These are phyloP conservation scores for Physocephala rufipes DNA, from an alignment of 2,888 invertebrate genomes.

Conservation along the genomic window DNA sequence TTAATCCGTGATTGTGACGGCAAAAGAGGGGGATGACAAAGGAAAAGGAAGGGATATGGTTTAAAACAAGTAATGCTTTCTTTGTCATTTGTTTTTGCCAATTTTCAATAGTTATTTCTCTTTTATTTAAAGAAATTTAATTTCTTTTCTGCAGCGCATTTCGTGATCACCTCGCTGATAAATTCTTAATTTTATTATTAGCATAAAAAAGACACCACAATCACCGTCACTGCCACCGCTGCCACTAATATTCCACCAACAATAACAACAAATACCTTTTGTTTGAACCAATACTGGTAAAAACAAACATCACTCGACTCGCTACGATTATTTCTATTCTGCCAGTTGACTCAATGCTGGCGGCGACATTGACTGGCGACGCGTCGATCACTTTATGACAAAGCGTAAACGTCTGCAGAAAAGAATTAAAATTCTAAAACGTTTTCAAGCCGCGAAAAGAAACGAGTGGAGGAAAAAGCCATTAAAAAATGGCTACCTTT, in stretches of 20 bases:
- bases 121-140: neutral
- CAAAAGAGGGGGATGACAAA: neutral
- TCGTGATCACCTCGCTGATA: neutral
- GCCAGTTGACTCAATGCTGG: neutral
- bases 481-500: neutral
- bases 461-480: neutral
- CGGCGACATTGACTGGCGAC: neutral
- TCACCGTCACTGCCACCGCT: neutral
- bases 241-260: neutral
- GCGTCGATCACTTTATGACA: neutral
- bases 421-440: neutral
- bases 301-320: neutral
- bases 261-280: neutral
- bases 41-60: neutral
- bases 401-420: neutral
- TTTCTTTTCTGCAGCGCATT: no score
- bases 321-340: neutral
- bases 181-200: constrained; percentile 5
- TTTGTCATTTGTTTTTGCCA: neutral
- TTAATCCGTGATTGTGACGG: no score
- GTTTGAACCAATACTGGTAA: neutral
- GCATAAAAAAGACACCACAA: neutral
- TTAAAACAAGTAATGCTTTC: no score
- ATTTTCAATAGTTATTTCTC: neutral
- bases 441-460: neutral